Percentiles rank a stretch among this genome's conserved stretches.
phyloP scores from a whole-genome alignment of 2,888 invertebrate species.

The Cheiracanthium punctorium region DNA sequence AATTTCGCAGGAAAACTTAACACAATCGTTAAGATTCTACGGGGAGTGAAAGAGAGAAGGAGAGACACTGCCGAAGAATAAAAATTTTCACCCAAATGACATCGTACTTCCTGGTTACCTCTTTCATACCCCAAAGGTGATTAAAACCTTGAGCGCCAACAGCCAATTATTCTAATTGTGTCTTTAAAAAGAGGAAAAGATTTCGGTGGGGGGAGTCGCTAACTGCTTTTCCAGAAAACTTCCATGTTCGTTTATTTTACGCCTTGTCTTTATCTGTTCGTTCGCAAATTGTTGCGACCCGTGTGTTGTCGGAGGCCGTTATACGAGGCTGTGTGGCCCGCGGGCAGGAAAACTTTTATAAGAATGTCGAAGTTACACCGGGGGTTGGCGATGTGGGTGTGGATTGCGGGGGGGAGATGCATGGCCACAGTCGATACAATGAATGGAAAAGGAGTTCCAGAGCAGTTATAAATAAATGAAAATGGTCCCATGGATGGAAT shows the following conservation, averaged over 20 bases:
- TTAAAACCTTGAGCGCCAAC: slow-evolving; percentile 65
- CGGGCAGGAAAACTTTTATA: slow-evolving; percentile 51
- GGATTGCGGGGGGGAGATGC: too few species aligned
- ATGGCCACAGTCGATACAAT: slow-evolving; percentile 37
- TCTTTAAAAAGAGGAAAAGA: slow-evolving; percentile 63
- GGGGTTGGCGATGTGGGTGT: neutral
- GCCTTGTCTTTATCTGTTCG: slow-evolving; percentile 51
- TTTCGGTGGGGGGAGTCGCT: slow-evolving; percentile 46
- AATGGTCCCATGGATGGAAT: slow-evolving; percentile 16
- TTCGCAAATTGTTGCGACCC: slow-evolving; percentile 37
- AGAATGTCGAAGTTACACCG: slow-evolving; percentile 18
- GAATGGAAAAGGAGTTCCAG: slow-evolving; percentile 10
- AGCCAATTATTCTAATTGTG: slow-evolving; percentile 70
- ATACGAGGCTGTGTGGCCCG: slow-evolving; percentile 13
- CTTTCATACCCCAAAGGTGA: slow-evolving; percentile 66
- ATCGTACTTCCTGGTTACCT: slow-evolving; percentile 49
- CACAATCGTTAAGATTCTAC: slow-evolving; percentile 53
- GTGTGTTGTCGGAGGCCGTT: slow-evolving; percentile 27
- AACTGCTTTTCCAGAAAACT: slow-evolving; percentile 48
- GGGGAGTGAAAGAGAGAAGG: slow-evolving; percentile 2
- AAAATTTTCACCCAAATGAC: slow-evolving; percentile 61
- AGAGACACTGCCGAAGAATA: slow-evolving; percentile 31
- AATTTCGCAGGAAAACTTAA: slow-evolving; percentile 52
- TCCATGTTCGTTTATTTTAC: slow-evolving; percentile 57
- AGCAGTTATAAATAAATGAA: slow-evolving; percentile 33